A percentile compares a stretch with the other conserved stretches of the same genome.
phyloP scores from a whole-genome alignment of 2,113 vertebrate species.

The Accipiter cooperii region DNA sequence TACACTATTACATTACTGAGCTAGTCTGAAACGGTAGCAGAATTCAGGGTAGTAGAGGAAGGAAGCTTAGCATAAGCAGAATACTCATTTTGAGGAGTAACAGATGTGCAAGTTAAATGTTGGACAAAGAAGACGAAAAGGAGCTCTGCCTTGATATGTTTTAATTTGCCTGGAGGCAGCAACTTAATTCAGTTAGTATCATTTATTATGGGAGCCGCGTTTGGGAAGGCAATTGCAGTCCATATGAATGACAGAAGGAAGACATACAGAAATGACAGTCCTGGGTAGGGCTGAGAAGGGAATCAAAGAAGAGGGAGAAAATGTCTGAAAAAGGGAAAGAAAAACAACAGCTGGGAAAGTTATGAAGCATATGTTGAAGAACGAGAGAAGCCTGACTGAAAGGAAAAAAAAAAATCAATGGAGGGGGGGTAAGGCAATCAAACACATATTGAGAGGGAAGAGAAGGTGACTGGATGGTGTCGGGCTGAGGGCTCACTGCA shows the following conservation, averaged over 20 bases:
- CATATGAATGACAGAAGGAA: slow-evolving; percentile 3
- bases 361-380: not conserved
- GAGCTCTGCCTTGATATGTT: not conserved
- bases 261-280: not conserved
- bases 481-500: not conserved
- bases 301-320: not conserved
- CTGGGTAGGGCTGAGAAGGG: not conserved
- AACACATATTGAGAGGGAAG: not conserved
- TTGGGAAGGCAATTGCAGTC: not conserved
- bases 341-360: slow-evolving; percentile 11
- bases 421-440: not conserved
- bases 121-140: not conserved
- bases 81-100: not conserved
- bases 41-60: not conserved
- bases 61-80: not conserved
- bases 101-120: not conserved
- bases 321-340: not conserved
- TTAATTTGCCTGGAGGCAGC: not conserved
- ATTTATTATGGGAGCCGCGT: not conserved
- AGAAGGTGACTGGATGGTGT: not conserved
- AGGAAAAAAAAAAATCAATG: not conserved
- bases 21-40: not conserved
- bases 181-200: not conserved
- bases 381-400: not conserved
- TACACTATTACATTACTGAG: not conserved